phyloP scores from a whole-genome alignment of 2,888 invertebrate genomes.

The Spatulosminthurus flaviceps region DNA sequence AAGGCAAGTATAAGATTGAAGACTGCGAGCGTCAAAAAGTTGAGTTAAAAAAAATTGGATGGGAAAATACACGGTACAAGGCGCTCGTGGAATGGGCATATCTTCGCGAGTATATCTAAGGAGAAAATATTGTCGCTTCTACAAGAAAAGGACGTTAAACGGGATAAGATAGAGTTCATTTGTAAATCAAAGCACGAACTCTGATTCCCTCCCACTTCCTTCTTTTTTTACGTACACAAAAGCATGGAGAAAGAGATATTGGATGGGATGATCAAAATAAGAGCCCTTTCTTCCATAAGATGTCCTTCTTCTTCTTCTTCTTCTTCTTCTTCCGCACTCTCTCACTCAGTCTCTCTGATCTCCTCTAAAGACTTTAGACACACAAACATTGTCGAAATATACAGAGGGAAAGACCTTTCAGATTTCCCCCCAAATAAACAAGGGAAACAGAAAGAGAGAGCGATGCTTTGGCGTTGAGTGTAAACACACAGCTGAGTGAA shows the following conservation, averaged over 20 bases:
- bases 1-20: background rate
- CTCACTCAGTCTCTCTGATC: constrained; percentile 18
- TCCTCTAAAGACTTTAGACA: constrained; percentile 29
- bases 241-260: constrained; percentile 45
- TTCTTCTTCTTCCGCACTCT: constrained; percentile 5
- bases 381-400: constrained; percentile 20
- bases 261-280: constrained; percentile 55
- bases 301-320: constrained; percentile 42
- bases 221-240: constrained; percentile 51
- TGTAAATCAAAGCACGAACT: constrained; percentile 61
- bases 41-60: constrained; percentile 23
- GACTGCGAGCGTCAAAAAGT: constrained; percentile 10
- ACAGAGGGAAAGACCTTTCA: background rate
- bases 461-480: constrained; percentile 6
- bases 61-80: background rate
- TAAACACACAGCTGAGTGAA: constrained; percentile 8
- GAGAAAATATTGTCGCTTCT: constrained; percentile 28
- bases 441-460: constrained; percentile 15
- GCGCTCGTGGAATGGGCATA: background rate
- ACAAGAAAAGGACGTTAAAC: background rate
- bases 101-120: background rate
- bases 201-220: constrained; percentile 56
- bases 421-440: constrained; percentile 20
- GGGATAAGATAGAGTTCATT: constrained; percentile 48
- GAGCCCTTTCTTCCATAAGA: constrained; percentile 41